Evolutionary conservation across 1,140 invertebrate genomes (phyloP).

Genomic region (Meloidogyne chitwoodi): DNA sequence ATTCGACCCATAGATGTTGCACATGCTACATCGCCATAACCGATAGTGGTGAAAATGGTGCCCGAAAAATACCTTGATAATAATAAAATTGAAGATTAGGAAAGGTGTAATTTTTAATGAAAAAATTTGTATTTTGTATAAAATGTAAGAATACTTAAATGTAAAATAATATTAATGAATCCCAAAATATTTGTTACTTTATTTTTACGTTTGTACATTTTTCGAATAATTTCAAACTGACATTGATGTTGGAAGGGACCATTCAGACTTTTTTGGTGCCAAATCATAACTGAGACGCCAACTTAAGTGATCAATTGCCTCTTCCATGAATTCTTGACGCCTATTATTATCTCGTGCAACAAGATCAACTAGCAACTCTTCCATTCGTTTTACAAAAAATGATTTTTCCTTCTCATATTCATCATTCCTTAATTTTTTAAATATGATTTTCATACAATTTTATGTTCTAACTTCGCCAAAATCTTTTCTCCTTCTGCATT

Average conservation of each 20-base stretch:
- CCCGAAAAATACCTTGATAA: constrained; percentile 44
- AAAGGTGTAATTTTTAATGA: no score
- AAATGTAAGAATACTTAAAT: no score
- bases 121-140: no score
- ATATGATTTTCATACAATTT: no score
- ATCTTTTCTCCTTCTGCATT: background rate
- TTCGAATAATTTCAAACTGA: background rate
- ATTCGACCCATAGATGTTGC: constrained; percentile 88
- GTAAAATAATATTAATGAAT: no score
- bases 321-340: constrained; percentile 32
- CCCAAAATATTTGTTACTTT: no score
- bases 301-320: constrained; percentile 48
- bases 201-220: no score
- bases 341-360: constrained; percentile 20
- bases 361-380: constrained; percentile 37
- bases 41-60: constrained; percentile 62
- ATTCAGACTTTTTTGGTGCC: constrained; percentile 15
- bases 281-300: constrained; percentile 12
- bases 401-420: constrained; percentile 31
- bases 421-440: constrained; percentile 25
- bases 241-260: constrained; percentile 41
- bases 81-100: no score
- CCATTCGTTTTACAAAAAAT: constrained; percentile 48
- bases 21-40: constrained; percentile 89
- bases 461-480: background rate